These are phyloP conservation scores for Oreochromis tanganicae DNA, from an alignment of 2,113 vertebrate species.

Conservation along the genomic window DNA sequence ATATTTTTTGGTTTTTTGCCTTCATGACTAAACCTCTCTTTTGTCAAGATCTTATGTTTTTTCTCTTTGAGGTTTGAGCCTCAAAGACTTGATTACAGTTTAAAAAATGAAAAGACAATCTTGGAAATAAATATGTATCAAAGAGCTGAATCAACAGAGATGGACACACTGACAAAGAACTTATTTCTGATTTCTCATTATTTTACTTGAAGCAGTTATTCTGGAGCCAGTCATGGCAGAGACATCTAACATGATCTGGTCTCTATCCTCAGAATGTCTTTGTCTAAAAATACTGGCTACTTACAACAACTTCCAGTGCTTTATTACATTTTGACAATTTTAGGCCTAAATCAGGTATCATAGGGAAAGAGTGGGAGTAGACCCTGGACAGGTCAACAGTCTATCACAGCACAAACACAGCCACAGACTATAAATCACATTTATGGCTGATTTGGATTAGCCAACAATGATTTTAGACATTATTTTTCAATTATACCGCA, in stretches of 20 bases:
- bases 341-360: neutral
- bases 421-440: neutral
- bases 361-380: neutral
- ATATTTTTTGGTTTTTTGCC: neutral
- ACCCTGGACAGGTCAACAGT: neutral
- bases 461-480: neutral
- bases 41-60: neutral
- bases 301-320: neutral
- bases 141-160: neutral
- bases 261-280: neutral
- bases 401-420: neutral
- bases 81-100: neutral
- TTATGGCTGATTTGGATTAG: neutral
- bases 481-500: neutral
- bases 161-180: neutral
- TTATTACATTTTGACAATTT: neutral
- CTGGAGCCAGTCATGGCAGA: neutral
- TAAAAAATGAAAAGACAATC: neutral
- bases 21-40: neutral
- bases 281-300: neutral
- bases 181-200: neutral
- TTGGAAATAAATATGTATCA: neutral
- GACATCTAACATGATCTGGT: neutral
- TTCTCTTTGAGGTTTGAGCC: neutral
- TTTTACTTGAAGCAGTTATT: neutral